These are phyloP conservation scores for Uloborus diversus DNA, from an alignment of 1,140 invertebrate genomes.

Conservation along the genomic window DNA sequence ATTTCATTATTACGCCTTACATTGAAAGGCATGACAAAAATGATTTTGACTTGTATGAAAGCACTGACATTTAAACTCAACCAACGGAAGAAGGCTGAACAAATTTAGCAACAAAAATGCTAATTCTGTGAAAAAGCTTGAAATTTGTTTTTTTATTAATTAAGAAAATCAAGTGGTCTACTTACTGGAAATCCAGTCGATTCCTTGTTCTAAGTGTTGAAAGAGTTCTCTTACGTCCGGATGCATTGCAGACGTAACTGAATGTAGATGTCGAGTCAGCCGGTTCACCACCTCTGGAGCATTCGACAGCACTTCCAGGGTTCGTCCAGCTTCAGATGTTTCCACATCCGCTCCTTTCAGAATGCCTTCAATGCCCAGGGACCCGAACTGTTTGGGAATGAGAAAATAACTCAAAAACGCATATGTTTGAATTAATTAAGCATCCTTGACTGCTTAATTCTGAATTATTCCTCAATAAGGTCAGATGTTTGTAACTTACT, in stretches of 20 bases:
- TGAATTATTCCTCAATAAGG: no score
- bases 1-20: no score
- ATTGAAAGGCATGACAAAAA: no score
- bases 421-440: not conserved
- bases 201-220: constrained; percentile 30
- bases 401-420: not conserved
- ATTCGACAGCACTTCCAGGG: constrained; percentile 37
- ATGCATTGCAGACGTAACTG: constrained; percentile 41
- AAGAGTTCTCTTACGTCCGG: constrained; percentile 39
- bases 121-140: no score
- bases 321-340: constrained; percentile 24
- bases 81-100: no score
- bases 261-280: constrained; percentile 45
- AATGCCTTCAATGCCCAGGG: constrained; percentile 52
- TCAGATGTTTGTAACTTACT: constrained; percentile 4
- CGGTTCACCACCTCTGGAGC: constrained; percentile 48
- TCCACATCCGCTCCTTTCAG: constrained; percentile 46
- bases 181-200: constrained; percentile 54
- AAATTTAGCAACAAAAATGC: no score
- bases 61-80: no score
- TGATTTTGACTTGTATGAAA: no score
- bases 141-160: no score
- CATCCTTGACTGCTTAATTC: not conserved
- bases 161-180: no score
- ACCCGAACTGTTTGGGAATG: constrained; percentile 40